Evolutionary conservation across 1,140 invertebrate species (phyloP).

Genomic region (Bilobella aurantiaca): DNA sequence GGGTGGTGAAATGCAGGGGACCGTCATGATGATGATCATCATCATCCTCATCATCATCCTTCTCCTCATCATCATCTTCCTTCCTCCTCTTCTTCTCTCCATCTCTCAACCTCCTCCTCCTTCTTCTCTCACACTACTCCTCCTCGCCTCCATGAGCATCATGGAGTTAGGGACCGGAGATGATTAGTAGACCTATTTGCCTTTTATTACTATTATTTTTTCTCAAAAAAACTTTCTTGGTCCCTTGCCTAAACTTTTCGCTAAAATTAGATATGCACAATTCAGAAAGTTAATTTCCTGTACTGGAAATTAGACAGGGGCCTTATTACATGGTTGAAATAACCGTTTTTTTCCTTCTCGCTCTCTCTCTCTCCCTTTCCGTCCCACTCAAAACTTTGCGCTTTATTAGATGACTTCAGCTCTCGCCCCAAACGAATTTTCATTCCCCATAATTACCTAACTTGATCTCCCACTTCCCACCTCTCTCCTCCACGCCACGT

Average conservation of each 20-base stretch:
- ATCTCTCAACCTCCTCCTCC: too few species aligned
- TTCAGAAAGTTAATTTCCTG: conserved; percentile 36
- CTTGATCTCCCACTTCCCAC: conserved; percentile 12
- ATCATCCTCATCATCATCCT: too few species aligned
- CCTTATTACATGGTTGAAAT: conserved; percentile 36
- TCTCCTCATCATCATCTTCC: too few species aligned
- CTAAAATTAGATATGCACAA: conserved; percentile 37
- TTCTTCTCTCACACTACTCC: too few species aligned
- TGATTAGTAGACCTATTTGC: conserved; percentile 36
- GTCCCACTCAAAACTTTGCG: conserved; percentile 28
- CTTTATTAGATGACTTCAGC: conserved; percentile 33
- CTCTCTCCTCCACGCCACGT: conserved; percentile 7
- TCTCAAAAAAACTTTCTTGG: conserved; percentile 28
- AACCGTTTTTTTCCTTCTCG: conserved; percentile 26
- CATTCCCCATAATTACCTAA: conserved; percentile 33
- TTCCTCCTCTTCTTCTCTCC: too few species aligned
- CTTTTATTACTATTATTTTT: conserved; percentile 37
- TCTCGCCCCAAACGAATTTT: conserved; percentile 34
- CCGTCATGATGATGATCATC: conserved; percentile 17
- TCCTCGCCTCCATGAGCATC: too few species aligned
- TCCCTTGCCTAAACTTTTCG: conserved; percentile 23
- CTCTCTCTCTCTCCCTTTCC: conserved; percentile 13
- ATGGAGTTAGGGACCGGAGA: conserved; percentile 19
- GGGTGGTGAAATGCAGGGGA: conserved; percentile 18
- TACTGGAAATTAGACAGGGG: conserved; percentile 29